Evolutionary conservation across 2,113 vertebrate species (phyloP), one percentile per base, ranked within the genome.

Genomic region (Dicrurus megarhynchus): DNA sequence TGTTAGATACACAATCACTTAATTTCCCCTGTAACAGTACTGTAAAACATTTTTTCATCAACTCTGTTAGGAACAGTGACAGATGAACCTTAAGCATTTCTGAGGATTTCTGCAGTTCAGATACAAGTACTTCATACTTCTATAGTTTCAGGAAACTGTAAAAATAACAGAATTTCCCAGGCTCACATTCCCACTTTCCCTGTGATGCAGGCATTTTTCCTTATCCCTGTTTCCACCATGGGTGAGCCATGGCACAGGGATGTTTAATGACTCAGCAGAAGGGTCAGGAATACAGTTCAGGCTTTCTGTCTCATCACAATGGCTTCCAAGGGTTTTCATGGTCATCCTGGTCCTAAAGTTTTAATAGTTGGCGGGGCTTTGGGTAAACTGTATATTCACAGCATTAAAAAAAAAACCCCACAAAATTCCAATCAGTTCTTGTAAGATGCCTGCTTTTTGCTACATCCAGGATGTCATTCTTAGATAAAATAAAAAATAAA

Each of bases 251-350:
- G 69, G 47, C 83, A 68, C 55, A n/a, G 68, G 26, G 47, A 68
- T 75, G 76, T 90, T 93, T 60, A 93, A 77, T 94, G 96, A 94
- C 76, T 96, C 88, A 92, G 90, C 92, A 96, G 84, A 82, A 75
- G 65, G 53, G 35, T 59, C 56, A 39, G 37, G 49, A 75, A 52
- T 27, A 39, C 20, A 42, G 27, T 57, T 71, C 50, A 93, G 56
- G 71, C 75, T 69, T 92, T 83, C 73, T 92, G 52, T 47, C 60
- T 61, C 80, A 61, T 87, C 70, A 39, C 57, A 64, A 1, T 24
- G 39, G 16, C 56, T 56, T 89, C 46, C 74, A 89, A 68, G 65
- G 79, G 44, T 70, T 61, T 47, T 67, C 16, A 18, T 13, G 41
- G 59, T 60, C 63, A 56, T 86, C 59, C 28, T 0, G 0, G 14